These are phyloP conservation scores for Mechanitis messenoides DNA, from an alignment of 2,888 invertebrate species.

Conservation along the genomic window DNA sequence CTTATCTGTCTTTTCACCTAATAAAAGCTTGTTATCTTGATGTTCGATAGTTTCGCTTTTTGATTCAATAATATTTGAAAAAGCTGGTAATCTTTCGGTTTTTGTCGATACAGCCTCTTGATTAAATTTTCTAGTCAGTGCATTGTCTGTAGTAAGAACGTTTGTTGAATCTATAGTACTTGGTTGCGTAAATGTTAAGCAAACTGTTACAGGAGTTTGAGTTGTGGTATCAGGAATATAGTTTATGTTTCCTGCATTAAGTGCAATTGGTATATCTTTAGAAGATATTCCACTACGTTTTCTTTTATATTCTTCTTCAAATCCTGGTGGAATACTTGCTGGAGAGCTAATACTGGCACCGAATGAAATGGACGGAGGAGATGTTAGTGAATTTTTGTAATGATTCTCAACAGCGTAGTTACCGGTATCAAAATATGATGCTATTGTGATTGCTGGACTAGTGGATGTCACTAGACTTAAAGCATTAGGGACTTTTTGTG, in stretches of 20 bases:
- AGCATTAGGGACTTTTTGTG: slow-evolving; percentile 26
- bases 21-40: not conserved
- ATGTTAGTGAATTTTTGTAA: slow-evolving; percentile 51
- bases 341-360: slow-evolving; percentile 28
- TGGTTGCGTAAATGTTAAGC: slow-evolving; percentile 31
- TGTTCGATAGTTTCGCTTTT: slow-evolving; percentile 9
- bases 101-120: slow-evolving; percentile 15
- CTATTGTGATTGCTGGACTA: slow-evolving; percentile 51
- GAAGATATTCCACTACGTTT: slow-evolving; percentile 33
- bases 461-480: slow-evolving; percentile 34
- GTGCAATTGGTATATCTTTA: slow-evolving; percentile 22
- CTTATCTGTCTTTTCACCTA: slow-evolving; percentile 14
- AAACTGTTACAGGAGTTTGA: slow-evolving; percentile 39
- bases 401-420: slow-evolving; percentile 67
- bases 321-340: slow-evolving; percentile 57
- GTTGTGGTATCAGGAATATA: slow-evolving; percentile 43
- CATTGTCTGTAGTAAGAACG: not conserved
- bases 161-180: not conserved
- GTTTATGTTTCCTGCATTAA: slow-evolving; percentile 19
- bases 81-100: slow-evolving; percentile 22
- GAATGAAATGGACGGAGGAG: slow-evolving; percentile 34
- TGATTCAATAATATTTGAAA: slow-evolving; percentile 17
- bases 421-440: slow-evolving; percentile 69
- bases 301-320: slow-evolving; percentile 55
- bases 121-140: slow-evolving; percentile 10